phyloP scores from a whole-genome alignment of 2,888 invertebrate genomes.

The Mythimna loreyi region DNA sequence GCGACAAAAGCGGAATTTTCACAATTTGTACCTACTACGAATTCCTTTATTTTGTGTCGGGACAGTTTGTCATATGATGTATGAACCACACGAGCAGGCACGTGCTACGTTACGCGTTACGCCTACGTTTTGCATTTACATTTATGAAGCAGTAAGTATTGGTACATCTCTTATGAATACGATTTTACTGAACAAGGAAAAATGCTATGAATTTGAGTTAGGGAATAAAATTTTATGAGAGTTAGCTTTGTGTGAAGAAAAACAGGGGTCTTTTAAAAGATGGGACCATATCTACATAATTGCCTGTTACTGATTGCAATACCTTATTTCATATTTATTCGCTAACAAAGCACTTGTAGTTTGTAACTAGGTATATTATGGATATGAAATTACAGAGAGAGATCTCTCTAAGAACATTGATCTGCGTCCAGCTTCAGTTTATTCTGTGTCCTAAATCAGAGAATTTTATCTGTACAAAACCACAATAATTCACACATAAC shows the following conservation, averaged over 20 bases:
- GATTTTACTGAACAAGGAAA: background rate
- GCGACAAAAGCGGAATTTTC: conserved; percentile 39
- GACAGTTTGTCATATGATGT: background rate
- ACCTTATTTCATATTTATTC: too few relatives aligned
- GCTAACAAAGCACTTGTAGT: too few relatives aligned
- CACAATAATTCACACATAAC: background rate
- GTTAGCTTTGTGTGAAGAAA: background rate
- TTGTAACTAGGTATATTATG: too few relatives aligned
- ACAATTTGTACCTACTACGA: conserved; percentile 36
- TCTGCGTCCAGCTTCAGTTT: too few relatives aligned
- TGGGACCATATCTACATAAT: background rate
- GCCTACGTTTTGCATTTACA: conserved; percentile 2
- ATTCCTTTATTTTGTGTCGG: conserved; percentile 29
- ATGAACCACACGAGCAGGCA: background rate
- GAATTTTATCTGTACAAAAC: background rate
- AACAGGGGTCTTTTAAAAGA: background rate
- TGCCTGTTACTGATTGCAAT: background rate
- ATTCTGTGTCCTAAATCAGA: background rate
- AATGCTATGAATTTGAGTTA: conserved; percentile 1
- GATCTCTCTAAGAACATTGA: too few relatives aligned
- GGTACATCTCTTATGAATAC: background rate
- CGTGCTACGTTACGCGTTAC: background rate
- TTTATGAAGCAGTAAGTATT: background rate
- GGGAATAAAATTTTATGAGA: conserved; percentile 3
- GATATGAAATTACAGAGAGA: too few relatives aligned